Conservation (phyloP, 2,888 invertebrate genomes). For the Scelioninae gen. 1 region DNA sequence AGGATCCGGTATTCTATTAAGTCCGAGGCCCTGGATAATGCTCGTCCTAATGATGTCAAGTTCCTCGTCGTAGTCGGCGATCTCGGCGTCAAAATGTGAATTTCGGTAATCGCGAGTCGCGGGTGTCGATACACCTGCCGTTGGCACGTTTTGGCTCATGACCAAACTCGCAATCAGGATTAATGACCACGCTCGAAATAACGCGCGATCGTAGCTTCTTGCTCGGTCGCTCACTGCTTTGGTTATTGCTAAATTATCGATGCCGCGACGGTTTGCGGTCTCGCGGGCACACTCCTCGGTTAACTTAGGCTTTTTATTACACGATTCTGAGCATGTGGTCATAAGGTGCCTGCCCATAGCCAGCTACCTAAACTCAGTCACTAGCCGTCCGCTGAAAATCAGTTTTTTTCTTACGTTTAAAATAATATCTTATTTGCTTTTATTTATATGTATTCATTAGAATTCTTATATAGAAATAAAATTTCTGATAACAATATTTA, state of each 20-base stretch:
- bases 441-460: too few relatives aligned
- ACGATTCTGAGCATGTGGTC: slow-evolving; percentile 75
- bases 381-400: slow-evolving; percentile 58
- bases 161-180: slow-evolving; percentile 46
- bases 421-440: too few relatives aligned
- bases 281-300: slow-evolving; percentile 35
- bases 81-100: slow-evolving; percentile 19
- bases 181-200: slow-evolving; percentile 53
- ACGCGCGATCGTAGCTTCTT: slow-evolving; percentile 26
- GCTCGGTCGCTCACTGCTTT: slow-evolving; percentile 29
- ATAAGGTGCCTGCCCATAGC: slow-evolving; percentile 83
- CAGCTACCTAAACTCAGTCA: slow-evolving; percentile 76
- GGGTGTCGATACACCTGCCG: slow-evolving; percentile 32
- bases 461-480: too few relatives aligned
- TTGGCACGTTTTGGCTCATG: slow-evolving; percentile 52
- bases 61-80: slow-evolving; percentile 71
- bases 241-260: slow-evolving; percentile 30
- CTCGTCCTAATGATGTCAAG: slow-evolving; percentile 81
- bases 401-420: not conserved
- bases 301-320: slow-evolving; percentile 70
- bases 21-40: too few relatives aligned
- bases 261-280: slow-evolving; percentile 45
- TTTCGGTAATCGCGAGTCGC: slow-evolving; percentile 26
- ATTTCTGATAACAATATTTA: too few relatives aligned
- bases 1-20: too few relatives aligned